These are phyloP conservation scores for Leucozona laternaria DNA, from an alignment of 2,888 invertebrate genomes.

Conservation along the genomic window DNA sequence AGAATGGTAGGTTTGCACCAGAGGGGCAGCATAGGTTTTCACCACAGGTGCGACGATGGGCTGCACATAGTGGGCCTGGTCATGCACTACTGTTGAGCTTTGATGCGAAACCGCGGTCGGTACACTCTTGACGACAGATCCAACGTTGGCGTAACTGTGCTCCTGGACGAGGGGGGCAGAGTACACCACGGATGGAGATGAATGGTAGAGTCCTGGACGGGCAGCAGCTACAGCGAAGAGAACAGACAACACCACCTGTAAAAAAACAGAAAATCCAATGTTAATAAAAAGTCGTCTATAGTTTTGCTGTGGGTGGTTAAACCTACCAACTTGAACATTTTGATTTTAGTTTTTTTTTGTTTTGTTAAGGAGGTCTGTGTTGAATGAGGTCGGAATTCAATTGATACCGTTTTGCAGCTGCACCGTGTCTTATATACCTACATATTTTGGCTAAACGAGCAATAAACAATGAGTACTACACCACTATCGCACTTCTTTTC, in stretches of 20 bases:
- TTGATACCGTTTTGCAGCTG: conserved; percentile 58
- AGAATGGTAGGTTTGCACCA: conserved; percentile 43
- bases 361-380: conserved; percentile 79
- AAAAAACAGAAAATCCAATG: neutral
- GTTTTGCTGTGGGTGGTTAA: neutral
- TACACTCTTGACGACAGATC: conserved; percentile 80
- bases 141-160: conserved; percentile 79
- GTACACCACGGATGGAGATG: conserved; percentile 76
- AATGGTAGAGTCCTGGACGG: conserved; percentile 79
- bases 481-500: too few species aligned
- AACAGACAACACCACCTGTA: conserved; percentile 80
- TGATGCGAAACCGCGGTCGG: conserved; percentile 85
- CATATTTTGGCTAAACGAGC: neutral
- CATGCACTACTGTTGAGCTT: conserved; percentile 85
- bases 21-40: conserved; percentile 77
- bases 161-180: conserved; percentile 80
- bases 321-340: conserved; percentile 84
- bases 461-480: neutral
- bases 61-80: conserved; percentile 80
- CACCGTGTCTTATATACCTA: conserved; percentile 51
- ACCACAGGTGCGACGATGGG: conserved; percentile 79
- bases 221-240: conserved; percentile 80
- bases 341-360: conserved; percentile 69
- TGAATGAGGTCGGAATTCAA: conserved; percentile 77
- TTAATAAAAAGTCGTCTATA: neutral